Evolutionary conservation across 1,140 invertebrate genomes (phyloP).

Genomic region (Cherax quadricarinatus): DNA sequence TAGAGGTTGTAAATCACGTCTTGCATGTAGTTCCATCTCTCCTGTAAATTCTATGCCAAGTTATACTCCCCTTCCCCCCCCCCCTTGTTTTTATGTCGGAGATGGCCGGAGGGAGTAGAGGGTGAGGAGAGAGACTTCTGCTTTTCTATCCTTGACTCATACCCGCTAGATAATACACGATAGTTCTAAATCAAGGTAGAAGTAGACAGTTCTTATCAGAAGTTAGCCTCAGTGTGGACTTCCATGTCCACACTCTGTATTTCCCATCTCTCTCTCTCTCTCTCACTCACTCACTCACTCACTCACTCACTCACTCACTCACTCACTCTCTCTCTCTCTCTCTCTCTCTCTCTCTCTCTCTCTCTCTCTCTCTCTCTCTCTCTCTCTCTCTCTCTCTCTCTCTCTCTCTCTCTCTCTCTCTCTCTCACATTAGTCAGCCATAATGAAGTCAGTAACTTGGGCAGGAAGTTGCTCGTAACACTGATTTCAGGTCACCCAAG

Average conservation of each 20-base stretch:
- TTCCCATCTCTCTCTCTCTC: neutral
- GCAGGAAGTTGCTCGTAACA: neutral
- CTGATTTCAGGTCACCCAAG: neutral
- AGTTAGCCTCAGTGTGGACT: neutral
- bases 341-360: neutral
- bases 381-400: slow-evolving; percentile 28
- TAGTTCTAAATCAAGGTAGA: no score
- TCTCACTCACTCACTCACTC: no score
- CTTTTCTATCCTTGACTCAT: no score
- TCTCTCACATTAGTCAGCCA: neutral
- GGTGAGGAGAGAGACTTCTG: no score
- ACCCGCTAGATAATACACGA: no score
- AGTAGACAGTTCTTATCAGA: no score
- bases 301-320: neutral
- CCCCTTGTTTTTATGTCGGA: neutral
- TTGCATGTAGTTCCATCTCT: neutral
- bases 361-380: neutral
- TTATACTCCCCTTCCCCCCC: neutral
- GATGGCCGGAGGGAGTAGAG: no score
- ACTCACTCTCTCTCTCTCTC: slow-evolving; percentile 15
- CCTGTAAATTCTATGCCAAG: neutral
- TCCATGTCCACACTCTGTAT: no score
- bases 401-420: neutral
- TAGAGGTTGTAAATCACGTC: no score
- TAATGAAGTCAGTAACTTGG: neutral